Evolutionary conservation across 1,140 invertebrate species (phyloP), one percentile per base, ranked within the genome.

Genomic region (Dendroctonus ponderosae): DNA sequence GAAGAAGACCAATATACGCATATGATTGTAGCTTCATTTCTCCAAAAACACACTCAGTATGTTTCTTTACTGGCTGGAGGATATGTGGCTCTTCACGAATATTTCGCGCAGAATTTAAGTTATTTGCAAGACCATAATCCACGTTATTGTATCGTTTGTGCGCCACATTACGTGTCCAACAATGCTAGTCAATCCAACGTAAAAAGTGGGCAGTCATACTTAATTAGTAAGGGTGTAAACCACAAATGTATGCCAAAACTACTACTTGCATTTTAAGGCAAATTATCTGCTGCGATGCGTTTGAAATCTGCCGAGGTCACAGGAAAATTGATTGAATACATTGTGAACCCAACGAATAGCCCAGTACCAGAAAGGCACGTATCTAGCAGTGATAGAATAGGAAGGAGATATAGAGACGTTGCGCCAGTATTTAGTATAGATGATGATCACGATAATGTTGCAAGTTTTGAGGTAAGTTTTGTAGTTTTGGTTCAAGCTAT

Each of bases 1-100:
- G 94, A 97, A 77, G 96, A 98, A 81, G 97, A 99, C 79, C 92
- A 92, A 75, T 97, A 96, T 79, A 94, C 97, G 5, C 91, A 98
- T 75, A 99, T 99, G 97, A 96, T 98, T 38, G 92, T 99, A 7
- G 94, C 96, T 7, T 94, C 94, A 63, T 99, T 99, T 81, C 83
- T 99, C 43, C 96, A 98, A 80, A 92, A 93, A 78, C 92, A 95
- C 75, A 93, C 91, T 0, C 88, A 91, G 70, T 96, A 94, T 79
- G 92, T 99, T 38, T 96, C 93, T 62, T 86, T 98, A 80, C 85
- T 97, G 7, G 89, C 89, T 71, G 95, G 94, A 66, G 97, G 97
- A 8, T 99, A 97, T 83, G 85, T 89, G 81, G 91, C 92, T 26
- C 87, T 96, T 66, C 93, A 96, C 75, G 87, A 93, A 70, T 89